phyloP scores from a whole-genome alignment of 2,113 vertebrate species.

The Sula dactylatra region DNA sequence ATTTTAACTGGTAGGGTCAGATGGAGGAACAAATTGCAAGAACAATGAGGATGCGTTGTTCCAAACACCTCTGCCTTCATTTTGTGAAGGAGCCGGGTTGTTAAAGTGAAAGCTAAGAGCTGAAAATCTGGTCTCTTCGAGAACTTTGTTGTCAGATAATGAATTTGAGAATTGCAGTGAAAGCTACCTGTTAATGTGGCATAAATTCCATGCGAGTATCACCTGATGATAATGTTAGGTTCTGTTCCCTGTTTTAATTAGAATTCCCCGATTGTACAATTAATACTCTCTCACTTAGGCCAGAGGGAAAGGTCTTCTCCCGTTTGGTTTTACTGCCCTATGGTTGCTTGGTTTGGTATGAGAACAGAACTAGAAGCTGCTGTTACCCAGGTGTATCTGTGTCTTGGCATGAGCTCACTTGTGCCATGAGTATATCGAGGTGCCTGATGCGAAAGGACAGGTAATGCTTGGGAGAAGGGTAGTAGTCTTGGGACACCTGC shows the following conservation, averaged over 20 bases:
- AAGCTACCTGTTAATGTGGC: neutral
- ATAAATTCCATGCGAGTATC: neutral
- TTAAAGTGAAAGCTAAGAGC: neutral
- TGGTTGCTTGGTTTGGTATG: neutral
- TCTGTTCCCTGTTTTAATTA: neutral
- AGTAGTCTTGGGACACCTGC: neutral
- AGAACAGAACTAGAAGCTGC: neutral
- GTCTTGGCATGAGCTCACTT: neutral
- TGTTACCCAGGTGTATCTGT: neutral
- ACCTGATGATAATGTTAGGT: neutral
- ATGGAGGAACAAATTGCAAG: neutral
- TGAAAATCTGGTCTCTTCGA: neutral
- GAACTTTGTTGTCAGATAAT: neutral
- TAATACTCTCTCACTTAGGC: neutral
- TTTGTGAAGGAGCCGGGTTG: neutral
- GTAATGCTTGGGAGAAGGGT: neutral
- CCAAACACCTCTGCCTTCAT: neutral
- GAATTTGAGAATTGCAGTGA: neutral
- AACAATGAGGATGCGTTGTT: neutral
- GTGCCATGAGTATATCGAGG: neutral
- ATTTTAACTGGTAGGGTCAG: neutral
- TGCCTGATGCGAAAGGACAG: neutral
- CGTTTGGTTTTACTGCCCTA: neutral
- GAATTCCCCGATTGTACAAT: neutral
- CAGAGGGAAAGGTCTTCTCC: neutral